These are phyloP conservation scores for Lepus oiostolus DNA, from an alignment of 2,797 vertebrate species.

Conservation along the genomic window DNA sequence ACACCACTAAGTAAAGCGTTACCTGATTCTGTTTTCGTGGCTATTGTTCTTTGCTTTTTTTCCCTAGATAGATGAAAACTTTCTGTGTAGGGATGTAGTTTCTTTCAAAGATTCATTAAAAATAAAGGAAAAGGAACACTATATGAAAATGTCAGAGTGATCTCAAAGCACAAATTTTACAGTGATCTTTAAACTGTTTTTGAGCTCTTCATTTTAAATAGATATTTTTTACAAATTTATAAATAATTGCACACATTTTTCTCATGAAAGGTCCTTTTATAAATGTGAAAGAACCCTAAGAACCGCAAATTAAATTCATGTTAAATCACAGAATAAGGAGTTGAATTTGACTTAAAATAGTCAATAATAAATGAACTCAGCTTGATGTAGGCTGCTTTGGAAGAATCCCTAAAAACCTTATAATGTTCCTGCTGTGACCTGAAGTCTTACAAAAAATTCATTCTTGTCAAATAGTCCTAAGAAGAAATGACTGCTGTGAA, in stretches of 20 bases:
- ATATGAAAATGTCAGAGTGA: constrained; percentile 37
- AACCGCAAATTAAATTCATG: constrained; percentile 57
- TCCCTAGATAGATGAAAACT: not conserved
- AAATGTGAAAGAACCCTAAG: constrained; percentile 40
- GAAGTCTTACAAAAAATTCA: constrained; percentile 33
- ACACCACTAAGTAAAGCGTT: not conserved
- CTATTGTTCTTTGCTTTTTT: not conserved
- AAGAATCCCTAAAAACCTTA: constrained; percentile 61
- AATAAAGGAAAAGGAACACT: constrained; percentile 4
- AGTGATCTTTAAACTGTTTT: constrained; percentile 32
- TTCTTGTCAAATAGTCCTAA: constrained; percentile 29
- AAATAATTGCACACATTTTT: not conserved
- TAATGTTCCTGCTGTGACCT: constrained; percentile 52
- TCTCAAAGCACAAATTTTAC: constrained; percentile 54
- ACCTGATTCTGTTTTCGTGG: not conserved
- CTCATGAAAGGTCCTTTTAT: constrained; percentile 52
- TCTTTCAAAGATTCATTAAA: constrained; percentile 39
- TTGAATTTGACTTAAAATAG: constrained; percentile 61
- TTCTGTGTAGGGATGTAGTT: not conserved
- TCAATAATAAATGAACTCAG: constrained; percentile 47
- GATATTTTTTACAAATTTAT: constrained; percentile 39
- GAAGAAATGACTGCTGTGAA: constrained; percentile 57
- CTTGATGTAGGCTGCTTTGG: constrained; percentile 62
- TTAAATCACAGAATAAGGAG: constrained; percentile 71
- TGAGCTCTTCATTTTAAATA: constrained; percentile 53